Base-by-base conservation (phyloP, 2,797 vertebrate genomes). In the Enteromius mattozi region DNA sequence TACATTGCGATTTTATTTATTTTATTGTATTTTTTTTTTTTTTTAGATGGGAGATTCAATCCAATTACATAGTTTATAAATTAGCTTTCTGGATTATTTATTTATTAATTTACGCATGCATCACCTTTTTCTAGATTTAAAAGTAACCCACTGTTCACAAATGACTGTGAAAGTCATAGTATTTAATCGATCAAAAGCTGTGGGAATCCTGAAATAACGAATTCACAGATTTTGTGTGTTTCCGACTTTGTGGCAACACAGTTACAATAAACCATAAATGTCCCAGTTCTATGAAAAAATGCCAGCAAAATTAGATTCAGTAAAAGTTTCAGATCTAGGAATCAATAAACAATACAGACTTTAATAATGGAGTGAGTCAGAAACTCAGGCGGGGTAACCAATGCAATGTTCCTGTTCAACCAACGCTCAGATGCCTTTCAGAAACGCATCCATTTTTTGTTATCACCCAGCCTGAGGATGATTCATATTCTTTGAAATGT, bases 401-500 rank as follows among this genome's bases (percentile, higher is more conserved):
- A 42, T 78, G 33, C 16, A 24, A 40, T 33, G 42, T 47, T 69
- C 51, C 65, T 69, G 24, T 78, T 78, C 74, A 70, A 70, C 68
- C 75, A 72, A 56, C 40, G 40, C 70, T 51, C 71, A 77, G 69
- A 56, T 13, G 30, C 27, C 80, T 68, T 74, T 85, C 68, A 66
- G 49, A 80, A 51, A 27, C n/a, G 33, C n/a, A 70, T 87, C 88
- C 85, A 86, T 83, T 91, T 84, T 84, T 86, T 88, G 82, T 90
- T 91, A 89, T 90, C 88, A 27, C 90, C 79, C 88, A 87, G 91
- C 87, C 88, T 91, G 88, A 87, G 80, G 81, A 87, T 88, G 74
- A 92, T 85, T 89, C 65, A 86, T 89, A 89, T 90, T 86, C 87
- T 88, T 90, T 84, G 83, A 91, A 91, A 92, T 91, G 89, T 84